phyloP scores from a whole-genome alignment of 2,888 invertebrate genomes.

The Hirtodrosophila trivittata region DNA sequence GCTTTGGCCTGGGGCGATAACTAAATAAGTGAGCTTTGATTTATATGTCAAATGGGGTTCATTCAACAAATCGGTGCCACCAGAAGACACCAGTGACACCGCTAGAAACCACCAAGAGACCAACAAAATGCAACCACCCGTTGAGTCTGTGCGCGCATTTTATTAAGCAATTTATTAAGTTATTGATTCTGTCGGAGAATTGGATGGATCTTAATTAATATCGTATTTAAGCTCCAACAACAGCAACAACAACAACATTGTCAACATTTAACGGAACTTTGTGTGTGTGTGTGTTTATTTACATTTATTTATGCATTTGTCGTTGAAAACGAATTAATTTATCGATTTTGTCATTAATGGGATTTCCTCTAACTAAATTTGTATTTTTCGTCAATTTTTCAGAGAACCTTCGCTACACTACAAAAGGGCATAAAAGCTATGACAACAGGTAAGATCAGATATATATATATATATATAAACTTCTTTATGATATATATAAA shows the following conservation, averaged over 20 bases:
- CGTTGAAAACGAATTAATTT: constrained; percentile 66
- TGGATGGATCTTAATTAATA: constrained; percentile 60
- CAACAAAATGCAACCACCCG: constrained; percentile 43
- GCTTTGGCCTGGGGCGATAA: not conserved
- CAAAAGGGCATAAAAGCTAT: not conserved
- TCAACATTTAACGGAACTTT: constrained; percentile 62
- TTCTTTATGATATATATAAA: too few species aligned
- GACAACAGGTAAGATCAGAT: not conserved
- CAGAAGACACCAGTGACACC: not conserved
- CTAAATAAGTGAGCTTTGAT: constrained; percentile 7
- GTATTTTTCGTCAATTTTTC: constrained; percentile 27
- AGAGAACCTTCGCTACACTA: constrained; percentile 2
- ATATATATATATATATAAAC: not conserved
- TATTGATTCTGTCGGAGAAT: constrained; percentile 47
- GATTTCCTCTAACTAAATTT: constrained; percentile 57
- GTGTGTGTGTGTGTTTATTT: constrained; percentile 53
- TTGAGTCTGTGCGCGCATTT: constrained; percentile 61
- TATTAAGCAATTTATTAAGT: constrained; percentile 64
- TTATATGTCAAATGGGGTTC: constrained; percentile 45
- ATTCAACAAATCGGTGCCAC: constrained; percentile 14
- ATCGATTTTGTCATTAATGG: constrained; percentile 74
- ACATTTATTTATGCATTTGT: constrained; percentile 52
- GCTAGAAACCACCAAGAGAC: not conserved
- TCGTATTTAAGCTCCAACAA: constrained; percentile 49
- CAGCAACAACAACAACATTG: constrained; percentile 16